Evolutionary conservation across 2,888 invertebrate species (phyloP).

Genomic region (Bedellia somnulentella): DNA sequence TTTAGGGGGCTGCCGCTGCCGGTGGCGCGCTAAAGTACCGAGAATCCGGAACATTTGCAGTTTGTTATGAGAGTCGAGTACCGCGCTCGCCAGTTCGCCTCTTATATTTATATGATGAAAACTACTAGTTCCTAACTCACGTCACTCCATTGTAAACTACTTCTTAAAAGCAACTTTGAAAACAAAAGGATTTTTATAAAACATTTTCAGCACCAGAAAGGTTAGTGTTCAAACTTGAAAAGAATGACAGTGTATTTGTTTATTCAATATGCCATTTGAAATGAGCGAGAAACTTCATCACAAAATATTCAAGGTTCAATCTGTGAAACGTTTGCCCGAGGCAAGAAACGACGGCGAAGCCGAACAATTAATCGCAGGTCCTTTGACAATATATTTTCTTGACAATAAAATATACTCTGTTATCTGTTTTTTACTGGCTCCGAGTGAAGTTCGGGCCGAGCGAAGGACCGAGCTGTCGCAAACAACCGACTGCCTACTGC

Average conservation of each 20-base stretch:
- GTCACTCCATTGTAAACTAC: too few species aligned
- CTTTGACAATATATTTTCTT: slow-evolving; percentile 53
- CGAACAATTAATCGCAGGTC: slow-evolving; percentile 40
- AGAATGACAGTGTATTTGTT: too few species aligned
- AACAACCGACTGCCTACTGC: slow-evolving; percentile 39
- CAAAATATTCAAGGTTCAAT: too few species aligned
- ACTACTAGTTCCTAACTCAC: too few species aligned
- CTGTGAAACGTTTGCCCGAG: too few species aligned
- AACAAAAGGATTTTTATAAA: too few species aligned
- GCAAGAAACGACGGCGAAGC: slow-evolving; percentile 27
- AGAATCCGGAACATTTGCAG: slow-evolving; percentile 51
- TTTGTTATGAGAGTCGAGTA: slow-evolving; percentile 41
- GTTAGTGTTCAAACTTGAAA: too few species aligned
- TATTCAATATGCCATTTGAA: too few species aligned
- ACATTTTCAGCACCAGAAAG: too few species aligned
- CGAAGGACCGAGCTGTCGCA: slow-evolving; percentile 46
- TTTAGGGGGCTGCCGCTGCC: slow-evolving; percentile 41
- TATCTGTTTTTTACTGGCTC: slow-evolving; percentile 31
- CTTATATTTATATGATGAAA: slow-evolving; percentile 27
- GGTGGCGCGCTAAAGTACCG: slow-evolving; percentile 37
- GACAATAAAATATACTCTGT: slow-evolving; percentile 52
- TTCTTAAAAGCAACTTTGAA: too few species aligned
- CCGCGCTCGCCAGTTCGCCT: slow-evolving; percentile 29
- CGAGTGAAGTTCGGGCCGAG: slow-evolving; percentile 26
- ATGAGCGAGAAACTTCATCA: too few species aligned